These are phyloP conservation scores for Ceratina australensis DNA, from an alignment of 1,140 invertebrate species.

Conservation along the genomic window DNA sequence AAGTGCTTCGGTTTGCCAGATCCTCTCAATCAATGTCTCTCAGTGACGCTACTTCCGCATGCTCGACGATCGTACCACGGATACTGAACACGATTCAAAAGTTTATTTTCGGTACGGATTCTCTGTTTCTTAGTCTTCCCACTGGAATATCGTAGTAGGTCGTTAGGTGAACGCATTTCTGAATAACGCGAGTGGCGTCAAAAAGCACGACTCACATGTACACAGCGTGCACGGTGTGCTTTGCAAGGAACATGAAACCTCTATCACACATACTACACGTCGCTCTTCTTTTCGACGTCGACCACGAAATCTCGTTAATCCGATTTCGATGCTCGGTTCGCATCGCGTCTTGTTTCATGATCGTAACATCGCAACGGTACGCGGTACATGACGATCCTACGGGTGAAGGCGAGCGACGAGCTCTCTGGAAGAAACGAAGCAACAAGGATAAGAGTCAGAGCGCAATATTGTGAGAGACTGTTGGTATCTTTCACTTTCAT, in stretches of 20 bases:
- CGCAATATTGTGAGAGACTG: constrained; percentile 62
- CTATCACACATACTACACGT: constrained; percentile 8
- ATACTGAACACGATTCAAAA: constrained; percentile 21
- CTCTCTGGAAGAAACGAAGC: constrained; percentile 39
- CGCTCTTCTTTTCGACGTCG: background rate
- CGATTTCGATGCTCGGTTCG: constrained; percentile 6
- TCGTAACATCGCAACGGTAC: background rate
- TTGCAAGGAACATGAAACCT: constrained; percentile 8
- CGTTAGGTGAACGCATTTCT: constrained; percentile 42
- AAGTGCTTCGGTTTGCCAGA: constrained; percentile 32
- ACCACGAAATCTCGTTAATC: constrained; percentile 18
- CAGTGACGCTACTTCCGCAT: constrained; percentile 55
- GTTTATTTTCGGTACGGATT: constrained; percentile 32
- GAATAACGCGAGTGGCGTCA: constrained; percentile 23
- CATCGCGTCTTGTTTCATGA: constrained; percentile 15
- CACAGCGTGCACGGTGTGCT: background rate
- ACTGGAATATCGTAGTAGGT: constrained; percentile 15
- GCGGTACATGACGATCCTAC: constrained; percentile 14
- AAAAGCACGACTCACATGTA: constrained; percentile 17
- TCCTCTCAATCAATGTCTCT: constrained; percentile 56
- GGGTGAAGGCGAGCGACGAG: constrained; percentile 5
- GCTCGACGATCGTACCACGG: constrained; percentile 33
- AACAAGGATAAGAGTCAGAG: constrained; percentile 31
- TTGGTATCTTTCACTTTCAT: constrained; percentile 62
- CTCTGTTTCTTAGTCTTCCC: constrained; percentile 41